Base-by-base conservation (phyloP, 2,888 invertebrate genomes). In the Pristionchus maxplancki region DNA sequence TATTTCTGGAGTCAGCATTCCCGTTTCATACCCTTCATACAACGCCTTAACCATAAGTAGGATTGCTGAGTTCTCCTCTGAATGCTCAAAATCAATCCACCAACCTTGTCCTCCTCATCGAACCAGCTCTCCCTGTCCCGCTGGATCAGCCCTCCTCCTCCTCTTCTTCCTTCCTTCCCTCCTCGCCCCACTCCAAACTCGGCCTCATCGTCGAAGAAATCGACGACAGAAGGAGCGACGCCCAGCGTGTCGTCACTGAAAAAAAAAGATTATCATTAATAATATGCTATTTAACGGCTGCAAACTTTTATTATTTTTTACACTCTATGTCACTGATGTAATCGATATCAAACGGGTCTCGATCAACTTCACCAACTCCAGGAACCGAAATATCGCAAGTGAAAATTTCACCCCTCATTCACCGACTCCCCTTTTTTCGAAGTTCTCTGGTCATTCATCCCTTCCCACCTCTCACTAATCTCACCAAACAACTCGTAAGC, bases 191-290 rank as follows among this genome's bases (percentile, higher is more conserved):
- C 85, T 64, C 31, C 48, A 58, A 62, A 48, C 48, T 64, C 86
- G 24, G 1, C 50, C 31, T 87, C 86, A 4, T 71, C 86, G 28
- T 71, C 86, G 64, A 87, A 87, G 24, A 87, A 50, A 71, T 87
- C 71, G 31, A 87, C 86, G 1, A 71, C 86, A 1, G 48, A 48
- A 17, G 86, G 86, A 67, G 86, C 86, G 24, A 87, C 86, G 48
- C 86, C 86, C 28, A 87, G 67, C 5, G 48, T 48, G 48, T 53
- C 58, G 58, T 87, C 86, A 50, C 86, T 87, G 71, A 44, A 87
- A 71, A n/a, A 34, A 1, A 34, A 15, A n/a, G 40, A n/a, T n/a
- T n/a, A n/a, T n/a, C 50, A 83, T 48, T 3, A 81, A 40, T 28
- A 74, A 24, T 31, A 34, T 15, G n/a, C n/a, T n/a, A n/a, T n/a